Base-by-base conservation (phyloP, 2,888 invertebrate genomes). In the Nezara viridula region DNA sequence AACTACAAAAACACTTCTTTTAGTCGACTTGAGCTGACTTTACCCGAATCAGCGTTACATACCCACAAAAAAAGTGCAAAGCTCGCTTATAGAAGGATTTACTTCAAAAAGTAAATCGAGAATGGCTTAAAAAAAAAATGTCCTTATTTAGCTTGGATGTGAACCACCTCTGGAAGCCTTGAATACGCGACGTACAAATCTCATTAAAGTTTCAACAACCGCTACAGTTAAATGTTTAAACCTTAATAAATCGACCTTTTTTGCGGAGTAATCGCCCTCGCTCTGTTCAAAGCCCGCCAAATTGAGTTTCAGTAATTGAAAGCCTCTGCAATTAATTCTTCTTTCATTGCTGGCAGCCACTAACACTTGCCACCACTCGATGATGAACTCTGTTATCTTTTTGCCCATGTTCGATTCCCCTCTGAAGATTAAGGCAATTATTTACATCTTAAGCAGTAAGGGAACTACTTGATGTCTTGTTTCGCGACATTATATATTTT, bases 301-400 rank as follows among this genome's bases (percentile, higher is more conserved):
- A 73, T 73, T 73, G 66, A 73, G 37, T 73, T 73, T 21, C 66
- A 73, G 66, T 73, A 73, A 73, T 32, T 73, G 37, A 32, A 73
- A 73, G 32, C 16, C 66, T 37, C 66, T 21, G 66, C 14, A 73
- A 37, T 73, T 73, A 73, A 73, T 73, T 19, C 66, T 73, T 73
- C 66, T 73, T 73, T 73, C 37, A 37, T 73, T 73, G 7, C 19
- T 60, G 16, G 14, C 12, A 32, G 60, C 6, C 1, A 60, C 60
- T 37, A 37, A 73, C 60, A 7, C 60, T 60, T 3, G 60, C 27
- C 27, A 60, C 12, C 14, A 60, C 66, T 73, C 32, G 6, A 73
- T 73, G 0, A 73, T 73, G 7, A 32, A 37, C 66, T 37, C 37
- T 37, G 60, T 60, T 60, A 60, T 60, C 60, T 60, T 9, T 60